Conservation (phyloP, 1,140 invertebrate species). For the Drosophila busckii region DNA sequence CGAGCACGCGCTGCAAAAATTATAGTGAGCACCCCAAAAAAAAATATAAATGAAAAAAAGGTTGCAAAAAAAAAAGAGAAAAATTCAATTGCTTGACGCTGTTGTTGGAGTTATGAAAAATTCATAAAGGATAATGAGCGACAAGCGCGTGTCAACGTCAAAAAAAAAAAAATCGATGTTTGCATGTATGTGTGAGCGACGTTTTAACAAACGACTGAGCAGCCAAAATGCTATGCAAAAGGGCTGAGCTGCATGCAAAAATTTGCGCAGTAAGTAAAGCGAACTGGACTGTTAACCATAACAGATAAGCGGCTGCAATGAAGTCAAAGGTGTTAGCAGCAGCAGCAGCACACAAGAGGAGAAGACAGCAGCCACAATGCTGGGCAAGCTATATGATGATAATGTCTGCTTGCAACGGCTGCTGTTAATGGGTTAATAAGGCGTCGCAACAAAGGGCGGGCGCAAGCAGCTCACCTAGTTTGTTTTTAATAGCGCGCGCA, state of each 20-base stretch:
- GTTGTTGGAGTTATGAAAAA: constrained; percentile 67
- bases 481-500: constrained; percentile 26
- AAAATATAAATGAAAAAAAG: constrained; percentile 43
- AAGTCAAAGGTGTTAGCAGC: constrained; percentile 64
- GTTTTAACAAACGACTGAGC: constrained; percentile 64
- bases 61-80: constrained; percentile 43
- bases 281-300: constrained; percentile 58
- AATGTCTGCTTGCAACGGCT: too few relatives aligned
- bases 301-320: constrained; percentile 59
- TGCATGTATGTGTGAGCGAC: constrained; percentile 31
- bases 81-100: constrained; percentile 50
- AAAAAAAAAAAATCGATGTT: neutral
- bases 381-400: too few relatives aligned
- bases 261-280: constrained; percentile 62
- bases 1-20: constrained; percentile 64
- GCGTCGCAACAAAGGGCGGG: constrained; percentile 39
- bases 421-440: constrained; percentile 75
- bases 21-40: constrained; percentile 33
- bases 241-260: constrained; percentile 10
- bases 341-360: neutral
- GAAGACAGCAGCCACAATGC: constrained; percentile 16
- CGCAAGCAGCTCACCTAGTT: constrained; percentile 53
- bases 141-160: constrained; percentile 68
- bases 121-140: constrained; percentile 77
- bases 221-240: constrained; percentile 58